Percentiles rank a stretch among this genome's conserved stretches.
Evolutionary conservation across 2,797 vertebrate species (phyloP).

Genomic region (Silurus lanzhouensis): DNA sequence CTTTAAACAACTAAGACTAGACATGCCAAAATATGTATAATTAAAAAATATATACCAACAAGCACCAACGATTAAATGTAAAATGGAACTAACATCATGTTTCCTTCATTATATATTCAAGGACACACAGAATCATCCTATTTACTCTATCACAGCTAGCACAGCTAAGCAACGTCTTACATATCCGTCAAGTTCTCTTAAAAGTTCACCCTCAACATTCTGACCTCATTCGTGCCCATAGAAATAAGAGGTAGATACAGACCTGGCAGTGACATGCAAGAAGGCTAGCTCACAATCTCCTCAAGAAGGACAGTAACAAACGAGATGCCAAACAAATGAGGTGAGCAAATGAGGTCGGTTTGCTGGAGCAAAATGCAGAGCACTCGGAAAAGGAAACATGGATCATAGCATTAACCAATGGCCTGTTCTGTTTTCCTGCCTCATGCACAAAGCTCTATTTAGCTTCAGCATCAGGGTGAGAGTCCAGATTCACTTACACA

Average conservation of each 20-base stretch:
- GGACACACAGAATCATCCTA: not conserved
- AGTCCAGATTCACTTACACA: conserved; percentile 51
- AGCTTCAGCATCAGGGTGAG: conserved; percentile 28
- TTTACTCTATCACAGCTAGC: not conserved
- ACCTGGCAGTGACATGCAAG: conserved; percentile 51
- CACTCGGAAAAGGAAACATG: conserved; percentile 52
- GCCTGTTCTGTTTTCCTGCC: conserved; percentile 56
- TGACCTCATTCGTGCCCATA: conserved; percentile 28
- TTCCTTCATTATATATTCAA: not conserved
- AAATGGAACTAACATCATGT: not conserved
- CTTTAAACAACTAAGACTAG: not conserved
- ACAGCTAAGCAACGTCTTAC: not conserved
- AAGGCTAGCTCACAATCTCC: conserved; percentile 52
- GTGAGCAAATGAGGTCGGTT: conserved; percentile 24
- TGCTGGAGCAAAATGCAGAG: conserved; percentile 24
- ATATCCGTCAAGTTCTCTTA: not conserved
- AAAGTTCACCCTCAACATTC: conserved; percentile 15
- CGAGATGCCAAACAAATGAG: conserved; percentile 19
- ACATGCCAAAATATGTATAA: not conserved
- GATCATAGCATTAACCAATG: conserved; percentile 62
- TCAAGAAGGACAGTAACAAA: conserved; percentile 31
- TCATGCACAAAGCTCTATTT: conserved; percentile 67
- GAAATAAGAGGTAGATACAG: conserved; percentile 37
- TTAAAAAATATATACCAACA: not conserved
- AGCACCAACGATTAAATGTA: not conserved